Evolutionary conservation across 2,797 vertebrate species (phyloP), one percentile per base, ranked within the genome.

Genomic region (Apodemus agrarius): DNA sequence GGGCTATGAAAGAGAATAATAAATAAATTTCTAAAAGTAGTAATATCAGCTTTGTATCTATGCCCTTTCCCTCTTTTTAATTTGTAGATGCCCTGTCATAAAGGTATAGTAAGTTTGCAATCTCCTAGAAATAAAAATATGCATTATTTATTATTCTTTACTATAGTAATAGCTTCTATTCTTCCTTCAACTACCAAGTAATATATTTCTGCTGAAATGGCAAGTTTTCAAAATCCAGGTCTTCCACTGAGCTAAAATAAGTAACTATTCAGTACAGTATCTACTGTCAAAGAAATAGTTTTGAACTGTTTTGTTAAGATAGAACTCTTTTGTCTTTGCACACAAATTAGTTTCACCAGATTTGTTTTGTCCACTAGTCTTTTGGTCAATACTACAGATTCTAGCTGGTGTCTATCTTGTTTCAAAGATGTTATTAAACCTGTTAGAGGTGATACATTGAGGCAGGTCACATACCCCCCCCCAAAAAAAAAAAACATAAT

Each of bases 201-300:
- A n/a, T 85, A 49, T 79, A 49, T 89, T 76, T 43, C 43, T 89
- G 29, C 46, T 93, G 52, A 95, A 97, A 91, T 84, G 52, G 93
- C 65, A 85, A 69, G 57, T 91, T 95, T 92, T 91, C 80, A 95
- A 96, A 94, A 61, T 84, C 21, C 13, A 88, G 52, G 54, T 85
- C n/a, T 92, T 96, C n/a, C 37, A 75, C 67, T 79, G 40, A 89
- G 29, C 65, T 84, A 92, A 83, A 93, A 22, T 96, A 88, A 96
- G 69, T 95, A 80, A n/a, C 78, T 89, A 24, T 85, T 96, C 69
- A 94, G 43, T 89, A 84, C 4, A 90, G 46, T 80, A 61, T 89
- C 37, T 57, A 4, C 76, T 89, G 54, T 31, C 76, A 83, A 94
- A n/a, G 82, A 95, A 91, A 34, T 76, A 49, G 65, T 94, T 96